Conservation (phyloP, 2,797 vertebrate species). For the Allenopithecus nigroviridis region DNA sequence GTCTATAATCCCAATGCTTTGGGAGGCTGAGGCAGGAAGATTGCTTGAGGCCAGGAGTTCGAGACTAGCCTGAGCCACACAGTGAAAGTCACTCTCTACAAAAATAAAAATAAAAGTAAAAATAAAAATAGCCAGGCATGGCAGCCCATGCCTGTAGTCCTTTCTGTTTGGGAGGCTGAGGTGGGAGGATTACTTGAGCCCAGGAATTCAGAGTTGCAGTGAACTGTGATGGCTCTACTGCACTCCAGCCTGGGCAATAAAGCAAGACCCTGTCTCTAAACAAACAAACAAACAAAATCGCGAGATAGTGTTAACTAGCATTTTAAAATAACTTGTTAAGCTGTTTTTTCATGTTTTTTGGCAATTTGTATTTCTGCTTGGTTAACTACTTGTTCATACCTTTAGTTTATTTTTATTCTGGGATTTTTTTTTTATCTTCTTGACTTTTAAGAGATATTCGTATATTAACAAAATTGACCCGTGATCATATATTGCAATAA, state of each 20-base stretch:
- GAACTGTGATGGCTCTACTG: neutral
- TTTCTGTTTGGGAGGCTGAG: neutral
- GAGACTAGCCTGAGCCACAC: neutral
- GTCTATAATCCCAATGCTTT: neutral
- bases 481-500: neutral
- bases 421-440: neutral
- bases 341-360: neutral
- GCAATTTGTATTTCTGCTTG: conserved; percentile 8
- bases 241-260: neutral
- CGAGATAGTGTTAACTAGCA: neutral
- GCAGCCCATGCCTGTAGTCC: neutral
- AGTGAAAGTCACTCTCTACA: neutral
- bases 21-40: neutral
- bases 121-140: neutral
- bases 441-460: neutral
- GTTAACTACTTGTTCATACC: neutral
- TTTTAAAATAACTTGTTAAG: neutral
- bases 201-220: neutral
- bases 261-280: neutral
- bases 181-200: neutral
- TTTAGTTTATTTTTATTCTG: conserved; percentile 11
- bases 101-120: neutral
- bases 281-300: neutral
- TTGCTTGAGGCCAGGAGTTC: neutral
- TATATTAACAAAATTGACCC: neutral